Percentiles rank a stretch among this genome's conserved stretches.
Conservation (phyloP, 2,797 vertebrate genomes). For the Liasis olivaceus region DNA sequence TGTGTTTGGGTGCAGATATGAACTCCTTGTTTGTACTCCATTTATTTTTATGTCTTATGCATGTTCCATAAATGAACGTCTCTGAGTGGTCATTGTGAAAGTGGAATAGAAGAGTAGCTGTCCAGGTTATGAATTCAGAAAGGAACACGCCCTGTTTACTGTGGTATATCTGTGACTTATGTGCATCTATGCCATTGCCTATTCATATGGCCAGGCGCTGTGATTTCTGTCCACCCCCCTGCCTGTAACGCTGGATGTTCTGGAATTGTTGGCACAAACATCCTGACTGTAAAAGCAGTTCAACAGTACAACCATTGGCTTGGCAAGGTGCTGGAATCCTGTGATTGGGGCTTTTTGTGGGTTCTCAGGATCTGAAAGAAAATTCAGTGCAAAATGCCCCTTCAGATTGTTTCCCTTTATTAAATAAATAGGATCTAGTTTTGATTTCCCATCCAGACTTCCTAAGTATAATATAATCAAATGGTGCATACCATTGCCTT, state of each 20-base stretch:
- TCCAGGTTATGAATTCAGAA: no score
- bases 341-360: neutral
- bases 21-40: no score
- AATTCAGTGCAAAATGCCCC: no score
- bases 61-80: neutral
- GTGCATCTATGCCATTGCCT: accelerated
- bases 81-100: neutral
- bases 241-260: neutral
- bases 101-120: neutral
- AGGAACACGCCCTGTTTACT: accelerated
- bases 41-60: neutral
- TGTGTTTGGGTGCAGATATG: neutral
- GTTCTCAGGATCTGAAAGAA: no score
- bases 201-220: no score
- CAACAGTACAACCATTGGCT: neutral
- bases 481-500: no score
- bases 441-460: no score
- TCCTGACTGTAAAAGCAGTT: neutral
- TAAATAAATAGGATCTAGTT: no score
- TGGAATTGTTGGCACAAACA: neutral
- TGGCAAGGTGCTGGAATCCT: neutral
- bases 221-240: neutral
- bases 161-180: accelerated
- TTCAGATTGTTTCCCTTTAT: no score
- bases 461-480: no score